Evolutionary conservation across 2,113 vertebrate species (phyloP).

Genomic region (Cheilinus undulatus): DNA sequence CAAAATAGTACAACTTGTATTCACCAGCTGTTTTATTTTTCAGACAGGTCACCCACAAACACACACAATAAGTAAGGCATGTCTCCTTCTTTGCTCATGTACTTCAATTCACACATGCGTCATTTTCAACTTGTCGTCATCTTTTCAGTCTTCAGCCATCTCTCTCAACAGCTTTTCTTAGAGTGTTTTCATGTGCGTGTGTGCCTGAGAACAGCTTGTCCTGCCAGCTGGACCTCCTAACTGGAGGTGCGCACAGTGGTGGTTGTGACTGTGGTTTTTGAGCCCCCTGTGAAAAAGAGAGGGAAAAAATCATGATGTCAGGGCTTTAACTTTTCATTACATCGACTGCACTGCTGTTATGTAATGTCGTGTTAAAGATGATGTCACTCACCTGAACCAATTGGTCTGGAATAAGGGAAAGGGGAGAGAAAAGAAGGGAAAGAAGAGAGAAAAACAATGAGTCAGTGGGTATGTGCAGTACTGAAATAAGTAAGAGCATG

Average conservation of each 20-base stretch:
- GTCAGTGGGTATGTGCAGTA: neutral
- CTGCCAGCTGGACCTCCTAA: conserved; percentile 60
- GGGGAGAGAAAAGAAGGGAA: conserved; percentile 10
- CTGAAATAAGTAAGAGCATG: neutral
- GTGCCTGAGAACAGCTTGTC: conserved; percentile 65
- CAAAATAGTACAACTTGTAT: conserved; percentile 45
- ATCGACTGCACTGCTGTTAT: conserved; percentile 1
- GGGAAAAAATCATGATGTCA: conserved; percentile 1
- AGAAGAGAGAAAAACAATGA: too few relatives aligned
- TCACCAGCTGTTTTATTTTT: conserved; percentile 77
- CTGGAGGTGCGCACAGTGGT: conserved; percentile 72
- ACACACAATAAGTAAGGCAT: neutral
- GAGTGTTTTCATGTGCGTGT: conserved; percentile 33
- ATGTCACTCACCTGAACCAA: conserved; percentile 54
- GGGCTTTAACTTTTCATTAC: conserved; percentile 3
- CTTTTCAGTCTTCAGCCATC: conserved; percentile 41
- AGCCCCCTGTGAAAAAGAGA: conserved; percentile 69
- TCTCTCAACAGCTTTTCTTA: conserved; percentile 55
- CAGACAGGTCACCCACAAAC: conserved; percentile 47
- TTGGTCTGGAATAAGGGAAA: conserved; percentile 53
- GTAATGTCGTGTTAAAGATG: neutral
- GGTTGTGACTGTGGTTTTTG: conserved; percentile 68
- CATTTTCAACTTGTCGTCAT: conserved; percentile 3
- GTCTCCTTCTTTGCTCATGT: conserved; percentile 13
- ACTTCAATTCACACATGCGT: conserved; percentile 11